Percentiles rank a stretch among this genome's conserved stretches.
Conservation (phyloP, 2,113 vertebrate species). For the Sclerurus mexicanus region DNA sequence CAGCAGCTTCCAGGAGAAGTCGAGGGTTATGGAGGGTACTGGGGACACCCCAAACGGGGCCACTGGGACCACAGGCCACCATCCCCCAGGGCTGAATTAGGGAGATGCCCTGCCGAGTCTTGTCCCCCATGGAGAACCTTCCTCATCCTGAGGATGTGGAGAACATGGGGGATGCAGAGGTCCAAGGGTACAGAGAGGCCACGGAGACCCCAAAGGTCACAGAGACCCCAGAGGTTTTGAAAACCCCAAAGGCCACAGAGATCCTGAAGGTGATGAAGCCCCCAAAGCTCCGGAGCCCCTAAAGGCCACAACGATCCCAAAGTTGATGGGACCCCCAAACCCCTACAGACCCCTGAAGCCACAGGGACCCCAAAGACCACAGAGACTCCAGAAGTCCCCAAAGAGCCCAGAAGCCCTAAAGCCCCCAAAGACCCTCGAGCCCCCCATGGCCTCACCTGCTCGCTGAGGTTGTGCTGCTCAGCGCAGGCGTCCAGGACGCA, state of each 20-base stretch:
- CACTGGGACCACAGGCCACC: neutral
- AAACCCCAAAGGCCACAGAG: too few species aligned
- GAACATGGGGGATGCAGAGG: too few species aligned
- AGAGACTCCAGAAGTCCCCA: too few species aligned
- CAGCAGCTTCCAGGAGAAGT: conserved; percentile 76
- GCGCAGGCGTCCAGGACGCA: conserved; percentile 87
- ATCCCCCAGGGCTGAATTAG: accelerated
- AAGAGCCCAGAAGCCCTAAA: too few species aligned
- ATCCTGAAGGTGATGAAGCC: neutral
- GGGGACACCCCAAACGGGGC: accelerated
- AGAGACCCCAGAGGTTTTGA: neutral
- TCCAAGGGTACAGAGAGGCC: too few species aligned
- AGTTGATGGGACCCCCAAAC: too few species aligned
- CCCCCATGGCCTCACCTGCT: conserved; percentile 68
- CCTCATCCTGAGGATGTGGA: too few species aligned
- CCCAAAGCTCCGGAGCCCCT: neutral
- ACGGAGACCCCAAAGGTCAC: neutral
- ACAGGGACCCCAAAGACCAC: too few species aligned
- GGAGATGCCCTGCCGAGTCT: neutral
- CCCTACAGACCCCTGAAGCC: too few species aligned
- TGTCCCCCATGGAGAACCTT: too few species aligned
- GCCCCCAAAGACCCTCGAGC: too few species aligned
- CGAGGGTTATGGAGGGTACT: accelerated
- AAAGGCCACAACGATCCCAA: neutral
- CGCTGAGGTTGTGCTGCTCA: conserved; percentile 87